Percentiles rank a stretch among this genome's conserved stretches.
phyloP scores from a whole-genome alignment of 2,113 vertebrate genomes.

The Anser cygnoides region DNA sequence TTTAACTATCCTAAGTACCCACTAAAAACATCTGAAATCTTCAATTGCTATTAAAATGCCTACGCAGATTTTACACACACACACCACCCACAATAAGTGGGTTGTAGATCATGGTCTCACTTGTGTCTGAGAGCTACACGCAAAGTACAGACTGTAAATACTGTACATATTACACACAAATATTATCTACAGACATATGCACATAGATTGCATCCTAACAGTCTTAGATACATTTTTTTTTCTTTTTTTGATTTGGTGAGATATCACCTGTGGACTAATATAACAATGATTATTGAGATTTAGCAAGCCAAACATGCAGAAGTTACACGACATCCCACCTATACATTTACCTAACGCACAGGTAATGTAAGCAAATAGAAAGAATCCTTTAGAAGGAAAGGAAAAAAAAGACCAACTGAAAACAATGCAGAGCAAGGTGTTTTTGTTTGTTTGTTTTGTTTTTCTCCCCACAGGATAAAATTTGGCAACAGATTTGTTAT shows the following conservation, averaged over 20 bases:
- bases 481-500: background rate
- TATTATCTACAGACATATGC: background rate
- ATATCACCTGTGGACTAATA: background rate
- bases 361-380: background rate
- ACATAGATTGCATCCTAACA: background rate
- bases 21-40: background rate
- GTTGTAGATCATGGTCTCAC: background rate
- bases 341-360: background rate
- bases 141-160: background rate
- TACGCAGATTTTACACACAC: background rate
- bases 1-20: background rate
- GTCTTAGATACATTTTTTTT: background rate
- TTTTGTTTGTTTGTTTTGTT: too few species aligned
- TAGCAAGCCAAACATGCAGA: background rate
- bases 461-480: background rate
- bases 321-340: background rate
- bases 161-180: background rate
- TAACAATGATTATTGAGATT: background rate
- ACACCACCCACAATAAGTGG: rapidly evolving
- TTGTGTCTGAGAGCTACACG: background rate
- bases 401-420: background rate
- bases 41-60: background rate
- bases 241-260: background rate
- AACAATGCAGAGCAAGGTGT: background rate
- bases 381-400: background rate